These are phyloP conservation scores for Heliangelus exortis DNA, from an alignment of 2,797 vertebrate genomes.

Conservation along the genomic window DNA sequence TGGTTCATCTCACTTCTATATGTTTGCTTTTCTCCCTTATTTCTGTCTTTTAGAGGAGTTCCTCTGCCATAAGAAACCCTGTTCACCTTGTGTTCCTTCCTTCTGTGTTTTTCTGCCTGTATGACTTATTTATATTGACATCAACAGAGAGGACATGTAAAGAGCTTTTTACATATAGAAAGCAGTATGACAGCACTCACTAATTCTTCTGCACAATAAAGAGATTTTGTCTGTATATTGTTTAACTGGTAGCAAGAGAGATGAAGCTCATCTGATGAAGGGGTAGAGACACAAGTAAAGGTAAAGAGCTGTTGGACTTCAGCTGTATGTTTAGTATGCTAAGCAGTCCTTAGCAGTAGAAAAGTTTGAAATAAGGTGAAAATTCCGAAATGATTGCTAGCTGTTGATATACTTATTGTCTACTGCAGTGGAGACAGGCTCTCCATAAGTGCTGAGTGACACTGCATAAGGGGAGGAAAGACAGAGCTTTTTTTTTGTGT, in stretches of 20 bases:
- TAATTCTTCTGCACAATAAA: background rate
- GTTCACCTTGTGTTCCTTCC: background rate
- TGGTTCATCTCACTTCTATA: background rate
- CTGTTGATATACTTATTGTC: background rate
- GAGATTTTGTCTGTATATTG: background rate
- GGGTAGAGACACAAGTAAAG: background rate
- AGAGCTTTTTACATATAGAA: background rate
- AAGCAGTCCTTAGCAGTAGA: background rate
- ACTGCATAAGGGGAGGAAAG: background rate
- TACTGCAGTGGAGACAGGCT: background rate
- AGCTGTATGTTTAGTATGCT: background rate
- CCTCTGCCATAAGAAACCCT: background rate
- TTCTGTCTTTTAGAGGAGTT: background rate
- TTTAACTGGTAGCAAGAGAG: background rate
- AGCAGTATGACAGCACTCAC: background rate
- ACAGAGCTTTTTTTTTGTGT: background rate
- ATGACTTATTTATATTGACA: background rate
- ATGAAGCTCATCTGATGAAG: background rate
- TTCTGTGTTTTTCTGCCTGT: background rate
- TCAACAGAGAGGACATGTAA: background rate
- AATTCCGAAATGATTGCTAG: background rate
- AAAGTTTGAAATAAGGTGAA: background rate
- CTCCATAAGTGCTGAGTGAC: background rate
- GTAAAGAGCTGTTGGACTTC: background rate
- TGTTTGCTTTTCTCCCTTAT: background rate